Conservation (phyloP, 2,888 invertebrate species). For the Abrostola triplasia region DNA sequence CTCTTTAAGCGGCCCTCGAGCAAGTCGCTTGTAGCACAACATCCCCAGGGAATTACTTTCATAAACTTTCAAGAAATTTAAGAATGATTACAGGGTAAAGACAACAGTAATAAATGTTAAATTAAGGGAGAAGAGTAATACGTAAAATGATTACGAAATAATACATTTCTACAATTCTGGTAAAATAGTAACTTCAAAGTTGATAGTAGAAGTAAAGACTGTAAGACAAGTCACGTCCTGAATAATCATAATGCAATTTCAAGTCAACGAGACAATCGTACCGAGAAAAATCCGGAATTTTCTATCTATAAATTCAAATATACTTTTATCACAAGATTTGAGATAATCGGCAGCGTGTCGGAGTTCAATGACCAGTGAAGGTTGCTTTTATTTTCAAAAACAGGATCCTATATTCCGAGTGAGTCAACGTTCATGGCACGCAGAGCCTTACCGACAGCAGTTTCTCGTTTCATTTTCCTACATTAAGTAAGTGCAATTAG, state of each 20-base stretch:
- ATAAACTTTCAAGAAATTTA: conserved; percentile 34
- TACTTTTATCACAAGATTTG: conserved; percentile 18
- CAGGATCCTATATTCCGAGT: conserved; percentile 41
- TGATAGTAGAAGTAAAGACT: neutral
- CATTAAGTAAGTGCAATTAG: neutral
- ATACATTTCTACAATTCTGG: neutral
- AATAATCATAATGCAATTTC: neutral
- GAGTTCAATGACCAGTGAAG: conserved; percentile 46
- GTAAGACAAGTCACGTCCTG: neutral
- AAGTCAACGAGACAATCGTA: neutral
- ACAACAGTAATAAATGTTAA: conserved; percentile 13
- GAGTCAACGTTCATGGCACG: conserved; percentile 37
- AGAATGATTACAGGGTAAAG: conserved; percentile 21
- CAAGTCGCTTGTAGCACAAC: conserved; percentile 42
- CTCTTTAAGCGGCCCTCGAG: conserved; percentile 37
- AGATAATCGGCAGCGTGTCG: conserved; percentile 17
- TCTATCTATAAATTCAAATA: neutral
- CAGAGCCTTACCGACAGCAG: conserved; percentile 11
- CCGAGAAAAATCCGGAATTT: neutral
- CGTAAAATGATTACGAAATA: neutral
- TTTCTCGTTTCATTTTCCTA: conserved; percentile 17
- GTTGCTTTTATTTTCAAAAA: conserved; percentile 52
- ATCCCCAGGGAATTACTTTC: conserved; percentile 35
- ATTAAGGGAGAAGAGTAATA: neutral
- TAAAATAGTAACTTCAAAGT: neutral